phyloP scores from a whole-genome alignment of 2,888 invertebrate species.

The Gisinianus flammeolus region DNA sequence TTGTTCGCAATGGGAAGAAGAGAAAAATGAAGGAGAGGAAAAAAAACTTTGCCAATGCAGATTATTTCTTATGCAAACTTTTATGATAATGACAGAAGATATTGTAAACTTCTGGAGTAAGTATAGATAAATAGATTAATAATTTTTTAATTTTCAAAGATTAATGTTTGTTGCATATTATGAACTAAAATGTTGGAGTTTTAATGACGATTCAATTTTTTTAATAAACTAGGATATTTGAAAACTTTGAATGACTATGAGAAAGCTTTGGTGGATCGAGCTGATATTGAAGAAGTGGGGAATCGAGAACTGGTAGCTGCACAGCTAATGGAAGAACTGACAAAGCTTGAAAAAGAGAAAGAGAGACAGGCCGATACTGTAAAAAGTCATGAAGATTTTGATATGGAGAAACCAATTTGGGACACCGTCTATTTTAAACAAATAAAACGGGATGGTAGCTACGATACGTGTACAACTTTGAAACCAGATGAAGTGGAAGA shows the following conservation, averaged over 20 bases:
- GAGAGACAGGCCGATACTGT: neutral
- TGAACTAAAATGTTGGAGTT: too few relatives aligned
- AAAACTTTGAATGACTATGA: neutral
- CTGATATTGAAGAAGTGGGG: neutral
- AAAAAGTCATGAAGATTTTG: neutral
- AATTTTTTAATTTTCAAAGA: neutral
- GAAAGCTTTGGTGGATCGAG: neutral
- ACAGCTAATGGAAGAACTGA: neutral
- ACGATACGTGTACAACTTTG: neutral
- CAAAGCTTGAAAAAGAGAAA: neutral
- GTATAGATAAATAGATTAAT: neutral
- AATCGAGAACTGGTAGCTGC: neutral
- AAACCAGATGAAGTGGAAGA: neutral
- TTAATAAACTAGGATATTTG: neutral
- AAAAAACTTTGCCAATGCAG: conserved; percentile 22
- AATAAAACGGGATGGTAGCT: neutral
- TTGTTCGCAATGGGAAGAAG: conserved; percentile 30
- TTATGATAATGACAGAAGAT: conserved; percentile 34
- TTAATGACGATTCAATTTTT: too few relatives aligned
- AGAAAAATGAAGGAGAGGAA: neutral
- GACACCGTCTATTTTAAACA: conserved; percentile 10
- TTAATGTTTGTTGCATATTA: too few relatives aligned
- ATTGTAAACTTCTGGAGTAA: conserved; percentile 29
- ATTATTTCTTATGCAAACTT: conserved; percentile 18
- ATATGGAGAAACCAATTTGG: neutral